Percentiles rank a stretch among this genome's conserved stretches.
Evolutionary conservation across 53 echinoderm and acorn worm genomes (phyloP).

Genomic region (Patiria pectinifera): DNA sequence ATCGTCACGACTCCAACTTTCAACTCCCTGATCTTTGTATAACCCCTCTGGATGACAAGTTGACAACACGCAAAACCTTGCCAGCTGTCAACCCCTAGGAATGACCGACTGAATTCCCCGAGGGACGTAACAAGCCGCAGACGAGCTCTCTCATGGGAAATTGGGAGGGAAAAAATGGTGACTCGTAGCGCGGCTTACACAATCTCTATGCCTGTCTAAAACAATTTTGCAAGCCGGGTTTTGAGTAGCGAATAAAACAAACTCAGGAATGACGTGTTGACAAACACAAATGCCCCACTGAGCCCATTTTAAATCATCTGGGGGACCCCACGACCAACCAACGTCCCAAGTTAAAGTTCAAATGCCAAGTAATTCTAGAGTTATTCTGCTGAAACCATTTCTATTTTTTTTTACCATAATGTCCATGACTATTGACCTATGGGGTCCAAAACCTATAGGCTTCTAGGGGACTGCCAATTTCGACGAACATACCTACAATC

Average conservation of each 20-base stretch:
- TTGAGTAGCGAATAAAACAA: background rate
- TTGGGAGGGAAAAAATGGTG: background rate
- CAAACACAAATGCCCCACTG: too few relatives aligned
- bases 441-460: too few relatives aligned
- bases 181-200: background rate
- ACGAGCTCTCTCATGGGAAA: background rate
- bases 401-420: too few relatives aligned
- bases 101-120: background rate
- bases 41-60: background rate
- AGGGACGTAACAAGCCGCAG: background rate
- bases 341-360: too few relatives aligned
- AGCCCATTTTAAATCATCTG: too few relatives aligned
- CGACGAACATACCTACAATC: too few relatives aligned
- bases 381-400: too few relatives aligned
- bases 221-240: background rate
- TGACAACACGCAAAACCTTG: background rate
- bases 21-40: background rate
- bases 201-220: conserved; percentile 15
- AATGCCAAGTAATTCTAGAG: too few relatives aligned
- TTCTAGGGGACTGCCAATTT: too few relatives aligned
- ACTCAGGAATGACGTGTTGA: background rate
- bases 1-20: background rate
- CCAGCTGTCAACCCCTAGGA: background rate
- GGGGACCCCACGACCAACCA: too few relatives aligned
- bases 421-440: too few relatives aligned